Evolutionary conservation across 64 coral and sea anemone species (phyloP).

Genomic region (Montipora efflorescens): DNA sequence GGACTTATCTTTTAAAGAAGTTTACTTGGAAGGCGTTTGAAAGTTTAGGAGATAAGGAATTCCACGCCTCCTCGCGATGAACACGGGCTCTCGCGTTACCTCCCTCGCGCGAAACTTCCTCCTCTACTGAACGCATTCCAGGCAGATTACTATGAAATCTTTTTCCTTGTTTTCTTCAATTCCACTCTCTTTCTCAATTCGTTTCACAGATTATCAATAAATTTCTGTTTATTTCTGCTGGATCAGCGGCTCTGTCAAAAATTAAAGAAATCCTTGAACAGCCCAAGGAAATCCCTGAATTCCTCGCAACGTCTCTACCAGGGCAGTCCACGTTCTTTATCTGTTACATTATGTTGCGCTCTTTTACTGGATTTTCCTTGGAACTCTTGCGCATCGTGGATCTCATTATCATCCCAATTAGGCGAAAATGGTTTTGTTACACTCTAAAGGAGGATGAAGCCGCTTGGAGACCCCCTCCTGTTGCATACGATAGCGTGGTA

Average conservation of each 20-base stretch:
- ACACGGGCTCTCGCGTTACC: too few relatives aligned
- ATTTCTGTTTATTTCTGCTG: conserved; percentile 81
- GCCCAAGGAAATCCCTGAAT: conserved; percentile 60
- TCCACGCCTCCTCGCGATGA: too few relatives aligned
- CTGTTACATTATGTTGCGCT: conserved; percentile 80
- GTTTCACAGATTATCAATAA: conserved; percentile 83
- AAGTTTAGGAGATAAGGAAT: too few relatives aligned
- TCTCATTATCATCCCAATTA: conserved; percentile 80
- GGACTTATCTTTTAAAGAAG: too few relatives aligned
- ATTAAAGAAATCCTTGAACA: conserved; percentile 50
- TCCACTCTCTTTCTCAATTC: background rate
- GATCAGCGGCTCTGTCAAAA: conserved; percentile 57
- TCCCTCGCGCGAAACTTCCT: too few relatives aligned
- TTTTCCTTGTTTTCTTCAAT: too few relatives aligned
- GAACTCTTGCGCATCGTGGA: conserved; percentile 82
- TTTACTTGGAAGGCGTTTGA: too few relatives aligned
- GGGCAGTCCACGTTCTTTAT: conserved; percentile 93
- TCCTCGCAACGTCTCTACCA: conserved; percentile 79
- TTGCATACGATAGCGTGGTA: conserved; percentile 63
- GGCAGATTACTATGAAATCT: too few relatives aligned
- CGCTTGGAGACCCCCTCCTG: conserved; percentile 76
- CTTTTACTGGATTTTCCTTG: conserved; percentile 65
- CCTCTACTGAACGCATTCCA: too few relatives aligned
- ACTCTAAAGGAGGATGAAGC: conserved; percentile 85
- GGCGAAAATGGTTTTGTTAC: conserved; percentile 83